Evolutionary conservation across 2,888 invertebrate species (phyloP), one percentile per base, ranked within the genome.

Genomic region (Steinernema carpocapsae): DNA sequence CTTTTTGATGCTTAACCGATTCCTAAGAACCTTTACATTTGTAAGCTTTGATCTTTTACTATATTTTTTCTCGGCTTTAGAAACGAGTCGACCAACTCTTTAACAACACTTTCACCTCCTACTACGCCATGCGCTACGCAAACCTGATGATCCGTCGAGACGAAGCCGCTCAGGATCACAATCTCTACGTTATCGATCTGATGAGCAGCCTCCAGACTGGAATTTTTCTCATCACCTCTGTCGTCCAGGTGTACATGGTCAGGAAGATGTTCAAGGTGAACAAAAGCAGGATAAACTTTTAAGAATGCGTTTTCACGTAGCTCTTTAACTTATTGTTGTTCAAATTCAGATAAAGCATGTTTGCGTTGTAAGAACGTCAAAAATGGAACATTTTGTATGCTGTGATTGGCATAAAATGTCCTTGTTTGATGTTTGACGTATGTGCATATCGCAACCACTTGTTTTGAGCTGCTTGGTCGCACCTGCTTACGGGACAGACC

Each of bases 91-190:
- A 64, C 17, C 64, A 64, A 32, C 32, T 64, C 32, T 64, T 64
- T n/a, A 64, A 64, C 64, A 64, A 64, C 37, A 64, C 64, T 2
- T 64, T 29, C 29, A 64, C 64, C 1, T 64, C 64, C 29, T 64
- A 32, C 32, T 64, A 64, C 32, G 64, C 64, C 1, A 29, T 64
- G 64, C 64, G 64, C 29, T 64, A 64, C 14, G 29, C 64, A 4
- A 64, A 64, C 26, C n/a, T 64, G 17, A 64, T 64, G 64, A 64
- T 64, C n/a, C 64, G 64, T n/a, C 64, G 64, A 2, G 64, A 64
- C n/a, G 64, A 64, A 64, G 29, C 64, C 14, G 64, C 64, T 29
- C 64, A 64, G 32, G 64, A 64, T 4, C 22, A 32, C 37, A 64
- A 64, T 32, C 32, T 64, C 7, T 64, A 26, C 32, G 32, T 64